Conservation (phyloP, 2,797 vertebrate genomes). For the Anomalospiza imberbis region DNA sequence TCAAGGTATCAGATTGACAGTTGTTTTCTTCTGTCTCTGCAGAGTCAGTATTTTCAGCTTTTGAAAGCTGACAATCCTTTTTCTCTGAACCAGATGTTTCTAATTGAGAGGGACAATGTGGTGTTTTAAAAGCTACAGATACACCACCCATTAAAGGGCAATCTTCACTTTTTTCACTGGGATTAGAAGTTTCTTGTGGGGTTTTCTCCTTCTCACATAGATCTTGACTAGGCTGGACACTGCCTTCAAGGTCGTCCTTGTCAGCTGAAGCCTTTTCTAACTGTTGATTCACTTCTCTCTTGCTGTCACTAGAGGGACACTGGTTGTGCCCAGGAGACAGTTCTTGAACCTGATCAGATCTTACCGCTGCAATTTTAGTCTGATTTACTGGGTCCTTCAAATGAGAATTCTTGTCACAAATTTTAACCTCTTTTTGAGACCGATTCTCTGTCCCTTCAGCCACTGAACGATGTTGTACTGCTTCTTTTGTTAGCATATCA, state of each 20-base stretch:
- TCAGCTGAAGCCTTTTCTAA: neutral
- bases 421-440: neutral
- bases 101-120: neutral
- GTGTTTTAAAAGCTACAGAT: neutral
- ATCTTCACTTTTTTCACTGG: neutral
- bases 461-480: neutral
- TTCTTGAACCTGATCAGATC: neutral
- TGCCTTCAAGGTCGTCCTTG: neutral
- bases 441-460: neutral
- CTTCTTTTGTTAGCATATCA: neutral
- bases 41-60: neutral
- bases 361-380: slow-evolving; percentile 57
- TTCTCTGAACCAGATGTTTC: neutral
- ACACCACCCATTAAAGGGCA: slow-evolving; percentile 26
- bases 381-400: slow-evolving; percentile 19
- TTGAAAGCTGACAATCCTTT: neutral
- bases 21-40: neutral
- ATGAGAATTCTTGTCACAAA: neutral
- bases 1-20: neutral
- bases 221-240: neutral
- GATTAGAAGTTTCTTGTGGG: rapidly evolving
- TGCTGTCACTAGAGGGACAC: neutral
- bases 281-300: neutral
- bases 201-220: neutral
- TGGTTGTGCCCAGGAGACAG: neutral